phyloP scores from a whole-genome alignment of 2,113 vertebrate genomes.

The Hoplias malabaricus region DNA sequence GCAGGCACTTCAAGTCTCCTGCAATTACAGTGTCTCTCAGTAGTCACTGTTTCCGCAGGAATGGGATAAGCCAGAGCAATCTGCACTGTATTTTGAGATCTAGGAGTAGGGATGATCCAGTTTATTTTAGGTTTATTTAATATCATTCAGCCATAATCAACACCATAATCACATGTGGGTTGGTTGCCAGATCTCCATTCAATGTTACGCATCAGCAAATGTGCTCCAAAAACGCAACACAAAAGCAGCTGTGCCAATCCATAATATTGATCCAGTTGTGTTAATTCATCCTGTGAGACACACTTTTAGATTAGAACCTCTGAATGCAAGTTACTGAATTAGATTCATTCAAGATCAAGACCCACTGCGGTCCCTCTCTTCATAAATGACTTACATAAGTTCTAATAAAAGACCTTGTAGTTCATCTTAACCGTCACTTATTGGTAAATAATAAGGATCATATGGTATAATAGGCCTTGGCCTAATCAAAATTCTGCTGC shows the following conservation, averaged over 20 bases:
- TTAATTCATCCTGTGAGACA: slow-evolving; percentile 63
- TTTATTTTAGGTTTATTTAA: slow-evolving; percentile 68
- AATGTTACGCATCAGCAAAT: slow-evolving; percentile 39
- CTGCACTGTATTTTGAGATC: slow-evolving; percentile 69
- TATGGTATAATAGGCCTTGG: slow-evolving; percentile 70
- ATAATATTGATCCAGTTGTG: slow-evolving; percentile 75
- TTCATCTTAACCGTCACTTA: slow-evolving; percentile 70
- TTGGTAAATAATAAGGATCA: slow-evolving; percentile 80
- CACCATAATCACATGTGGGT: slow-evolving; percentile 50
- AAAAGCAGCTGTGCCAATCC: slow-evolving; percentile 68
- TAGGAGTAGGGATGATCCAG: slow-evolving; percentile 63
- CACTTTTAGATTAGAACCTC: slow-evolving; percentile 43
- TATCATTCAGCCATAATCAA: slow-evolving; percentile 65
- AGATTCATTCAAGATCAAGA: slow-evolving; percentile 70
- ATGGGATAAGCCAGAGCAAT: slow-evolving; percentile 68
- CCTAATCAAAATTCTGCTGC: slow-evolving; percentile 72
- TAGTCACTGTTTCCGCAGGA: slow-evolving; percentile 68
- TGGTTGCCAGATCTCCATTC: slow-evolving; percentile 59
- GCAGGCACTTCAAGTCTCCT: slow-evolving; percentile 63
- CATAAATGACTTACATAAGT: slow-evolving; percentile 64
- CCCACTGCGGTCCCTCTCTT: slow-evolving; percentile 45
- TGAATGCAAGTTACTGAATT: slow-evolving; percentile 67
- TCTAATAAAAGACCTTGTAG: slow-evolving; percentile 73
- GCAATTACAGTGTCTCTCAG: slow-evolving; percentile 68
- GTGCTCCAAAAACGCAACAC: slow-evolving; percentile 60